These are phyloP conservation scores for Calycopis cecrops DNA, from an alignment of 1,140 invertebrate genomes.

Conservation along the genomic window DNA sequence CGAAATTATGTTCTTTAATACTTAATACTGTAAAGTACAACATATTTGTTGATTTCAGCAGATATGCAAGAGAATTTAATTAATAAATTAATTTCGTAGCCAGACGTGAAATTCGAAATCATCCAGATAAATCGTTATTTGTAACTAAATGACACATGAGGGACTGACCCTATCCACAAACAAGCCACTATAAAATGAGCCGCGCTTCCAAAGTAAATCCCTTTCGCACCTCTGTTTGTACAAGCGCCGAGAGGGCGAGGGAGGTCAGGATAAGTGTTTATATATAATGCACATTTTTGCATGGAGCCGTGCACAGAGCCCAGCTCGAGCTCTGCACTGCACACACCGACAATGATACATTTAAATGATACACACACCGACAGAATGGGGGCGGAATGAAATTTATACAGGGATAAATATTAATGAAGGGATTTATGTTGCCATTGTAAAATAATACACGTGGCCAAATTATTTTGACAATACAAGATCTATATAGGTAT, in stretches of 20 bases:
- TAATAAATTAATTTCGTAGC: neutral
- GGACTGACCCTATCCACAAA: slow-evolving; percentile 47
- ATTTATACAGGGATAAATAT: slow-evolving; percentile 11
- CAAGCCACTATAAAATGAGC: slow-evolving; percentile 46
- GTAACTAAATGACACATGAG: slow-evolving; percentile 54
- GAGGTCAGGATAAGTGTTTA: slow-evolving; percentile 49
- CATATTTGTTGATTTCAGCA: too few relatives aligned
- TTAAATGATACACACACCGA: slow-evolving; percentile 19
- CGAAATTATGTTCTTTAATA: too few relatives aligned
- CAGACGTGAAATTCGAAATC: slow-evolving; percentile 21
- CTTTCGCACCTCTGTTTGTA: slow-evolving; percentile 41
- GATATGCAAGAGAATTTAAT: too few relatives aligned
- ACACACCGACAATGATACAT: slow-evolving; percentile 31
- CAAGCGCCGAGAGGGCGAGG: slow-evolving; percentile 30
- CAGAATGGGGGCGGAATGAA: slow-evolving; percentile 3
- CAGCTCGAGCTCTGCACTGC: slow-evolving; percentile 53
- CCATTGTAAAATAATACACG: too few relatives aligned
- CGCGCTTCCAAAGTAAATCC: slow-evolving; percentile 36
- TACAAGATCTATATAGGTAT: too few relatives aligned
- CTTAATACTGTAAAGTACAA: too few relatives aligned
- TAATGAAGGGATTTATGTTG: slow-evolving; percentile 14
- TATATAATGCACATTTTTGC: slow-evolving; percentile 69
- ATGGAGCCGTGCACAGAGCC: slow-evolving; percentile 56
- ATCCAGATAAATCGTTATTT: slow-evolving; percentile 40
- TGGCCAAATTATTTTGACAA: too few relatives aligned